phyloP scores from a whole-genome alignment of 2,888 invertebrate genomes.

The Callinectes sapidus region DNA sequence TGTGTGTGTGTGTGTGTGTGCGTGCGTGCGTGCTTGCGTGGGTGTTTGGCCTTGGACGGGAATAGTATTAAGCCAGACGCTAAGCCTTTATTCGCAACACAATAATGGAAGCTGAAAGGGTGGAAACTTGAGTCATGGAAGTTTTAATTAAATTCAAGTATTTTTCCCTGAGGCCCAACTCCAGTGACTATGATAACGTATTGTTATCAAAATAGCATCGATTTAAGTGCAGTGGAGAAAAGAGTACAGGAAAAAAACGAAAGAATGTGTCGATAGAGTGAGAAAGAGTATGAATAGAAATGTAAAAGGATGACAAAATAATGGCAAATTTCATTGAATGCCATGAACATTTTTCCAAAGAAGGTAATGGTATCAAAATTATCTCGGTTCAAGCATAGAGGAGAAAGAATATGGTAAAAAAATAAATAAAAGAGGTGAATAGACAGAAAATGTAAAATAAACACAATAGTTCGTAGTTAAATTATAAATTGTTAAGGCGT shows the following conservation, averaged over 20 bases:
- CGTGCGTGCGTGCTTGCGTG: neutral
- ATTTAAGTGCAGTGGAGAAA: neutral
- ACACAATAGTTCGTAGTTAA: too few species aligned
- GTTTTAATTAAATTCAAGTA: constrained; percentile 16
- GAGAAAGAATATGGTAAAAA: too few species aligned
- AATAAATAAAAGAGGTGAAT: too few species aligned
- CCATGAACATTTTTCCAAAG: too few species aligned
- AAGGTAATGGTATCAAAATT: too few species aligned
- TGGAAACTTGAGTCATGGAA: neutral
- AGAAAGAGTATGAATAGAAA: too few species aligned
- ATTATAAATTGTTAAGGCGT: too few species aligned
- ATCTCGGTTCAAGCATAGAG: too few species aligned
- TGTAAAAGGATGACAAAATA: too few species aligned
- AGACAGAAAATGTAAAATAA: too few species aligned
- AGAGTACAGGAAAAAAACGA: neutral
- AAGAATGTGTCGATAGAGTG: neutral
- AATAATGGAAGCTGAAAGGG: neutral
- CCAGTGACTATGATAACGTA: neutral
- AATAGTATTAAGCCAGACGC: neutral
- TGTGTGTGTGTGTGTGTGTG: neutral
- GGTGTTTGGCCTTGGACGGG: neutral
- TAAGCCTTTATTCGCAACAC: neutral
- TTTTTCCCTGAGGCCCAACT: neutral
- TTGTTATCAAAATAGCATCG: neutral
- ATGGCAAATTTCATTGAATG: too few species aligned